Evolutionary conservation across 2,888 invertebrate species (phyloP), one percentile per base, ranked within the genome.

Genomic region (Drosophila nigritarsus): DNA sequence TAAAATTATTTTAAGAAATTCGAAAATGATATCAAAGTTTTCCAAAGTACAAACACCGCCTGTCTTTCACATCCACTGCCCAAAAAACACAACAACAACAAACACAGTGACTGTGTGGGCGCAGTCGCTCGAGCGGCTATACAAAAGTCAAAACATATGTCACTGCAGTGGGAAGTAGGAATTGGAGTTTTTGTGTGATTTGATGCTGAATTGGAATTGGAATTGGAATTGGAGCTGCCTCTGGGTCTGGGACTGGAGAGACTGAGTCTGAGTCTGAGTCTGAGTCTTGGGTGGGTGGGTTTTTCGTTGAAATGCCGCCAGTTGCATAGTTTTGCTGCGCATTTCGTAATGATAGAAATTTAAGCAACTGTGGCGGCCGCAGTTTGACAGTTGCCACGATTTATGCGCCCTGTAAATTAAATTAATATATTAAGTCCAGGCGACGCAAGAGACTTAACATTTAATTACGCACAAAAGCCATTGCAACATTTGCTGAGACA

Each of bases 381-480:
- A 4, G 60, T 59, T 67, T 79, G 80, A 79, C 79, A 78, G 78
- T 71, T 78, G 27, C 20, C 20, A 65, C 74, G 81, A 80, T 80
- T 80, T 80, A 80, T 80, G 83, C 59, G 78, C 70, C 77, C 80
- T 63, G 83, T 55, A 86, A 78, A 86, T 78, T 77, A 79, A 87
- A 87, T 88, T 83, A 89, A 83, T 78, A 70, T 87, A 85, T 89
- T 84, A 79, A 80, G 64, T 71, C 54, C 42, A 50, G 49, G 51
- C 38, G 62, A 53, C 58, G 78, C 59, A 34, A 67, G 59, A 53
- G 60, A 59, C 64, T 81, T 80, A 60, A 82, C 84, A 76, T 87
- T 87, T 87, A 87, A 87, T 87, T 87, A 87, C 87, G 90, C 90
- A 89, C 87, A 78, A 82, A 78, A 69, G 67, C 34, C 40, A 81